Evolutionary conservation across 2,113 vertebrate species (phyloP).

Genomic region (Coptodon bakossiorum): DNA sequence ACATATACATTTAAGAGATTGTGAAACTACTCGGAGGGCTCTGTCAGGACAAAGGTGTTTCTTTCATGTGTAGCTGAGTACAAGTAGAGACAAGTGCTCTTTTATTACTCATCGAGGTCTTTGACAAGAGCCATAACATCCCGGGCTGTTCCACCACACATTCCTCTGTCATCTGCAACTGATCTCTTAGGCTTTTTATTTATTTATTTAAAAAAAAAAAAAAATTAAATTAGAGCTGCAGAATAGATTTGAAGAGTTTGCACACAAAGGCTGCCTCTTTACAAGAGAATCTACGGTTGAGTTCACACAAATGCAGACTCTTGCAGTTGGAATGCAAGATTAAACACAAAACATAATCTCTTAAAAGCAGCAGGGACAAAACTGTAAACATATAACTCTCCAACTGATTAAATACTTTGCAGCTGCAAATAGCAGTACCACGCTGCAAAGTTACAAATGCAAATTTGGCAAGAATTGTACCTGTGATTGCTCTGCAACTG

Average conservation of each 20-base stretch:
- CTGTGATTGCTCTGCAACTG: neutral
- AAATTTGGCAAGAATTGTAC: neutral
- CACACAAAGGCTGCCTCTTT: neutral
- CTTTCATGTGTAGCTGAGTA: constrained; percentile 31
- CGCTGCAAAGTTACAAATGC: neutral
- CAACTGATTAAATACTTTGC: neutral
- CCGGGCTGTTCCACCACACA: neutral
- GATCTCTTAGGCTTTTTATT: neutral
- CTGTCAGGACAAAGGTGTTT: neutral
- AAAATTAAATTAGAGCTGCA: neutral
- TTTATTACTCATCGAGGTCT: neutral
- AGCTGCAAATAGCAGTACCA: neutral
- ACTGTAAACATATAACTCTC: neutral
- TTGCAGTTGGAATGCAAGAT: neutral
- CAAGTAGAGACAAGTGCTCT: constrained; percentile 52
- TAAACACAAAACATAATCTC: neutral
- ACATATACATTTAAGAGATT: neutral
- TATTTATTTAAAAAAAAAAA: no score
- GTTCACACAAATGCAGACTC: neutral
- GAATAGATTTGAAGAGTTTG: neutral
- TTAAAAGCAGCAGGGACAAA: neutral
- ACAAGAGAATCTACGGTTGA: neutral
- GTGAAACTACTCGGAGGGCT: neutral
- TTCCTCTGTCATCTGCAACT: constrained; percentile 32
- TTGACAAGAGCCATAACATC: neutral